Percentiles rank a stretch among this genome's conserved stretches.
These are phyloP conservation scores for Enteromius argenteus DNA, from an alignment of 2,797 vertebrate genomes.

Conservation along the genomic window DNA sequence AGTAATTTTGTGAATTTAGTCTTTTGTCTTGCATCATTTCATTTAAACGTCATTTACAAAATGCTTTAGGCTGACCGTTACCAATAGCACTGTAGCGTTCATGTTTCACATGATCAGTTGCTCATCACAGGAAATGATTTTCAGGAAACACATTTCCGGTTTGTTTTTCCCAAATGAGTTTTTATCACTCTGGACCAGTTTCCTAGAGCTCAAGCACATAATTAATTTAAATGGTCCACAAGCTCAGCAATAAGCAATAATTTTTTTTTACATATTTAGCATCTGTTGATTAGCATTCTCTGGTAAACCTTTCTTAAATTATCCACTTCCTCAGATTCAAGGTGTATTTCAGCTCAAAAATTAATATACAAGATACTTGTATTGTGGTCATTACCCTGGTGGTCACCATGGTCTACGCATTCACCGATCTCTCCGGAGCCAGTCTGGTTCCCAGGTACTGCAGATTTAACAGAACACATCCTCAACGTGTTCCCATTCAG, in stretches of 20 bases:
- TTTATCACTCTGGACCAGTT: neutral
- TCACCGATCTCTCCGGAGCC: slow-evolving; percentile 76
- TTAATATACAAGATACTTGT: slow-evolving; percentile 87
- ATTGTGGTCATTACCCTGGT: slow-evolving; percentile 85
- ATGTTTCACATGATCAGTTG: neutral
- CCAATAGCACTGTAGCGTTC: neutral
- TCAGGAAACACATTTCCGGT: slow-evolving; percentile 32
- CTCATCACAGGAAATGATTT: slow-evolving; percentile 22
- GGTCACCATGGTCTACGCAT: slow-evolving; percentile 83
- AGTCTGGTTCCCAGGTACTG: slow-evolving; percentile 86
- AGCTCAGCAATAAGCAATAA: neutral
- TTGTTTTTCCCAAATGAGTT: neutral
- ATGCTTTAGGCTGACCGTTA: neutral
- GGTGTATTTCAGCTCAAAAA: slow-evolving; percentile 85
- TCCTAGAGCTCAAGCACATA: neutral
- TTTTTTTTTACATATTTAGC: neutral
- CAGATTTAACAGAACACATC: neutral
- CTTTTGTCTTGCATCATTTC: neutral
- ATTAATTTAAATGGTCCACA: neutral
- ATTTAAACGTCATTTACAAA: neutral
- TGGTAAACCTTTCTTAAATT: neutral
- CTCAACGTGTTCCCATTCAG: neutral
- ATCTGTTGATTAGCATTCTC: neutral
- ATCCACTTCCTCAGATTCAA: slow-evolving; percentile 76
- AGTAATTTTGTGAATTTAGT: neutral